Base-by-base conservation (phyloP, 2,113 vertebrate genomes). In the Mesembrinibis cayennensis region DNA sequence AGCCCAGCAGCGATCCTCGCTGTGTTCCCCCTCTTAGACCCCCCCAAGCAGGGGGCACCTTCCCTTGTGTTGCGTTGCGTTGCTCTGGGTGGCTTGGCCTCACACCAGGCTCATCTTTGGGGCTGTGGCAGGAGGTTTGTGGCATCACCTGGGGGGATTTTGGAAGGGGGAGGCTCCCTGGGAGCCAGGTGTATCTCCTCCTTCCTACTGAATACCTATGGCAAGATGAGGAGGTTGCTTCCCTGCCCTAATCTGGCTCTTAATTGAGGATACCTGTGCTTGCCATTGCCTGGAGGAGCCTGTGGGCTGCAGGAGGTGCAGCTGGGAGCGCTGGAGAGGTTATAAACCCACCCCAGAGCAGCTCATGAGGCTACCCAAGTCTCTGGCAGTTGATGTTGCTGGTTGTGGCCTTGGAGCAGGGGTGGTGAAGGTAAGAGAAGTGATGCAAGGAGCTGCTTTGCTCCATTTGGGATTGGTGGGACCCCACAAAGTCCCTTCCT, bases 341-440 rank as follows among this genome's bases (percentile, higher is more conserved):
- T 5, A 67, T 36, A 59, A 74, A 26, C 18, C 67, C 53, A 49
- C 1, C 47, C 42, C 50, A 44, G 81, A 55, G 61, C 55, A 87
- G 66, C n/a, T 38, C 12, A 4, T 2, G 40, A 11, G 50, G 50
- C 4, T 65, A 1, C 2, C 13, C 7, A 2, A 1, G 26, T 6
- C 22, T 27, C 20, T 16, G 44, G 7, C 7, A 6, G 40, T 0
- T 22, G 53, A 1, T 9, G 1, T 20, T 7, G 3, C 44, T 30
- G 66, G 4, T 63, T 1, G 2, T 1, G 3, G 38, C 32, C n/a
- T 32, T 6, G 27, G 25, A 56, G 56, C 0, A 1, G 26, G 9
- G 32, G n/a, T 10, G 21, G 8, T 22, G 40, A 50, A 40, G 70
- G 65, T 42, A 10, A 65, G 55, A 42, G 20, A 6, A 50, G n/a